Evolutionary conservation across 2,797 vertebrate genomes (phyloP).

Genomic region (Varecia variegata): DNA sequence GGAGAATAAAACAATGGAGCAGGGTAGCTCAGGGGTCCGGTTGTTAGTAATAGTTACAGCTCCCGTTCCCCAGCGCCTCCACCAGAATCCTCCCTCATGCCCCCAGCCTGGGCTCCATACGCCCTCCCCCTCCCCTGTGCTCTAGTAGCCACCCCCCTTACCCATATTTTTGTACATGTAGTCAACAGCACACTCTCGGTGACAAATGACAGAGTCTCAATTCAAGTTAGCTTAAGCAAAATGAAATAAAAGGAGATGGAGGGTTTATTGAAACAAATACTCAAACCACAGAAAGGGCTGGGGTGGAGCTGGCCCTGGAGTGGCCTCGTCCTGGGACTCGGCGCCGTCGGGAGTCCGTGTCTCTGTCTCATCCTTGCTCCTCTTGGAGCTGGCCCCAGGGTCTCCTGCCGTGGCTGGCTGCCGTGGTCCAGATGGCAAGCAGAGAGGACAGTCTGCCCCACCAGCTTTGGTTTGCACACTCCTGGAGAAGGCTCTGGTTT

Average conservation of each 20-base stretch:
- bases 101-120: background rate
- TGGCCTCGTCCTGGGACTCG: rapidly evolving
- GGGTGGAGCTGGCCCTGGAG: background rate
- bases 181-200: background rate
- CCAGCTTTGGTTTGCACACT: background rate
- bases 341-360: rapidly evolving
- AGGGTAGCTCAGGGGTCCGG: background rate
- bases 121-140: too few relatives aligned
- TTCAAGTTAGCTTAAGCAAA: background rate
- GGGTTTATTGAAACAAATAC: background rate
- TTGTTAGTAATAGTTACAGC: too few relatives aligned
- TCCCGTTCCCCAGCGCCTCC: background rate
- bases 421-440: background rate
- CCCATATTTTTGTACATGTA: background rate
- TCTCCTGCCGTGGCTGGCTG: background rate
- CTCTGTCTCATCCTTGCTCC: background rate
- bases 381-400: background rate
- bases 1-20: background rate
- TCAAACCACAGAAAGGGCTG: background rate
- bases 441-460: background rate
- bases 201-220: background rate
- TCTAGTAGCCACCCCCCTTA: too few relatives aligned
- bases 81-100: background rate
- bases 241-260: background rate
- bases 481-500: background rate